These are phyloP conservation scores for Tillus elongatus DNA, from an alignment of 2,888 invertebrate genomes.

Conservation along the genomic window DNA sequence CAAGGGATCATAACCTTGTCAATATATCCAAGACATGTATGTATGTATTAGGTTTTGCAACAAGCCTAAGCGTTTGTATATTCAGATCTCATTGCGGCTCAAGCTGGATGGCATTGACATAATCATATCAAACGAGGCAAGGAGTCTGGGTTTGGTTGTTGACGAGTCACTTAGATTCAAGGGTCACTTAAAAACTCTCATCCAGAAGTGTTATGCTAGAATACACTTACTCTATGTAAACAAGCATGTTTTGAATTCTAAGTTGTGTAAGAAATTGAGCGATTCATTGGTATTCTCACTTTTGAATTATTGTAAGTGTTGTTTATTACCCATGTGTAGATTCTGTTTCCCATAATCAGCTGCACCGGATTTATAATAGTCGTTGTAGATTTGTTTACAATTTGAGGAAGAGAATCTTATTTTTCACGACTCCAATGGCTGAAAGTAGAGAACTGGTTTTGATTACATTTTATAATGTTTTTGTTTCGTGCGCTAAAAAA, in stretches of 20 bases:
- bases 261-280: not conserved
- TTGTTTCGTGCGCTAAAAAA: too few species aligned
- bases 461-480: too few species aligned
- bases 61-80: too few species aligned
- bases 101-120: not conserved
- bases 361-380: not conserved
- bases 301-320: not conserved
- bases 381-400: slow-evolving; percentile 1
- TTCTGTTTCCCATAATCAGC: not conserved
- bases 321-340: not conserved
- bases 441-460: too few species aligned
- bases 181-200: not conserved
- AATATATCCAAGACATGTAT: too few species aligned
- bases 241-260: not conserved
- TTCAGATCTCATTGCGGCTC: too few species aligned
- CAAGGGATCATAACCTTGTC: not conserved
- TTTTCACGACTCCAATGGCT: too few species aligned
- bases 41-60: too few species aligned
- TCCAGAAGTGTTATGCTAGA: not conserved
- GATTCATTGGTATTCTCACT: not conserved
- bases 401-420: too few species aligned
- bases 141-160: not conserved
- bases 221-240: not conserved
- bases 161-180: not conserved
- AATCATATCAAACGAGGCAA: not conserved